Evolutionary conservation across 2,888 invertebrate genomes (phyloP), one percentile per base, ranked within the genome.

Genomic region (Drosophila hawaiiensis): DNA sequence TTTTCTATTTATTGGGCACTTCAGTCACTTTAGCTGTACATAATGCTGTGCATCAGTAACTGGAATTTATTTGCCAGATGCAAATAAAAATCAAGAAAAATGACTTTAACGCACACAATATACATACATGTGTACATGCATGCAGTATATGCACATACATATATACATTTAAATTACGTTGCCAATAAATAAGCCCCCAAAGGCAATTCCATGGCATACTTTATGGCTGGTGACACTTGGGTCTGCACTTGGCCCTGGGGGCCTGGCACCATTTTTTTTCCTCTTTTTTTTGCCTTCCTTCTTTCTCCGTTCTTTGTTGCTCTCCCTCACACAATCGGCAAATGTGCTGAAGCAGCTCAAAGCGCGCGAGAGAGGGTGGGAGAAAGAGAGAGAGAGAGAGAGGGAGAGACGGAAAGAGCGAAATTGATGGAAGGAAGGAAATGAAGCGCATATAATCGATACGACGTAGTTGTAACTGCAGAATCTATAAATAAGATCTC

Each of bases 201-300:
- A 62, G 78, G 67, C 82, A 84, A 71, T 81, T 78, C 54, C 54
- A 56, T 84, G 74, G 58, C 82, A 73, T 67, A 81, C 74, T 82
- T 82, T 84, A 81, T 78, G 78, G 70, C 66, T 67, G 65, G 35
- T 50, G 84, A 67, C 84, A 83, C 39, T 80, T 76, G 76, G 76
- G 71, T 22, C 25, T 64, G 28, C 35, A 62, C 39, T 47, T 35
- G 35, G 31, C 39, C 53, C 56, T 54, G 37, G 47, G 75, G 76
- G 64, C 61, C 35, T 73, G 55, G 39, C 41, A 39, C 49, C 61
- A 39, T 72, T 73, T 53, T 55, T 16, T 12, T 7, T 29, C 29
- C 16, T 7, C 4, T 22, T 4, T n/a, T 33, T 35, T 35, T 0
- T 14, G 35, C 4, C 25, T 28, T 35, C 16, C 9, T 16, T 43